Evolutionary conservation across 2,797 vertebrate genomes (phyloP), one percentile per base, ranked within the genome.

Genomic region (Brachyrhaphis roseni): DNA sequence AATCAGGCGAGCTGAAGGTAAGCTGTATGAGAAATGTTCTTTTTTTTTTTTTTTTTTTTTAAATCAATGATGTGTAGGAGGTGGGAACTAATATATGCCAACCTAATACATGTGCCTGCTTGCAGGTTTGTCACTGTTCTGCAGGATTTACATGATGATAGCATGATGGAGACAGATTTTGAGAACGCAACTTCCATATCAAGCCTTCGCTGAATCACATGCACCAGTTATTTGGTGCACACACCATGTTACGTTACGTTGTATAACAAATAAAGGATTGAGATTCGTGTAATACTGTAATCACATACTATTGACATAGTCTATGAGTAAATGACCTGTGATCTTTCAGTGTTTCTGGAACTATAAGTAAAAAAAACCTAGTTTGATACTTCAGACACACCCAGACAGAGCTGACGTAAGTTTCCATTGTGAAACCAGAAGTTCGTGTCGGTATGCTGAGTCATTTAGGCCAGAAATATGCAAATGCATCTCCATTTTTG

Each of bases 361-460:
- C 8, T 79, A 15, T 8, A 68, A 66, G 16, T 36, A 53, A 23
- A 76, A 43, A 64, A 68, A 13, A 2, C 28, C 5, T 41, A n/a
- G 34, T 68, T 26, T 36, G 6, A 72, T 57, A 6, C 62, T 53
- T 47, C 36, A 73, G 84, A 84, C 86, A 92, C 88, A 87, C 87
- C 89, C 86, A 85, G 59, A 43, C 74, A 5, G 66, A 10, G 31
- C 5, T 84, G 75, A 79, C 51, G 4, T 16, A 78, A 4, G 18
- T 81, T 89, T 91, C 86, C 59, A 91, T 47, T 87, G 78, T 87
- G 87, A 85, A 92, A 91, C 84, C 87, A 89, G 82, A 86, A 45
- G 70, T 80, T 83, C 72, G 55, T 75, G 74, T 72, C 84, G n/a
- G 71, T 83, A 2, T 79, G 76, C 51, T 84, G 85, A 93, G 74